These are phyloP conservation scores for Seladonia tumulorum DNA, from an alignment of 2,888 invertebrate genomes.

Conservation along the genomic window DNA sequence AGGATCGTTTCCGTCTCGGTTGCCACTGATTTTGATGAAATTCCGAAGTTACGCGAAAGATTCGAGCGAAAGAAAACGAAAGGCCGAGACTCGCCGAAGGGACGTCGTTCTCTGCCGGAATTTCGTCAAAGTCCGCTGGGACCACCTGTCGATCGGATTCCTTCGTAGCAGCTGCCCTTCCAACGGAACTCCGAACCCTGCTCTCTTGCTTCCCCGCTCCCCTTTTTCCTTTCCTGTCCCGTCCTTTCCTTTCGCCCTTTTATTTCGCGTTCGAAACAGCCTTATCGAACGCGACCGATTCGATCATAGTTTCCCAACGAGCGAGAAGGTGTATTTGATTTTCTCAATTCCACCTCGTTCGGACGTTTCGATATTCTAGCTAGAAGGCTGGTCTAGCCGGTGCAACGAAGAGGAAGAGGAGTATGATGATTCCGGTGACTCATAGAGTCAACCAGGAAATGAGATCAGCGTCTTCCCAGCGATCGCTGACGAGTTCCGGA, in stretches of 20 bases:
- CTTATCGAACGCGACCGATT: neutral
- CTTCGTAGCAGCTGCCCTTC: constrained; percentile 37
- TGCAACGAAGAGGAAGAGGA: neutral
- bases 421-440: neutral
- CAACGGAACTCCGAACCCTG: constrained; percentile 32
- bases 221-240: neutral
- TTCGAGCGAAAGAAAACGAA: constrained; percentile 18
- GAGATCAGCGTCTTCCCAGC: neutral
- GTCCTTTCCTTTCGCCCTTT: neutral
- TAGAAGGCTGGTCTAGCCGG: neutral
- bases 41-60: constrained; percentile 46
- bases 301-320: neutral
- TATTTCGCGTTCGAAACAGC: neutral
- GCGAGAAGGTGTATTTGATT: neutral
- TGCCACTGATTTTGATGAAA: constrained; percentile 61
- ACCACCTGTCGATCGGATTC: constrained; percentile 59
- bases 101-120: constrained; percentile 21
- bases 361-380: neutral
- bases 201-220: neutral
- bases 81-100: neutral
- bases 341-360: neutral
- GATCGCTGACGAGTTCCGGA: neutral
- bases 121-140: constrained; percentile 32
- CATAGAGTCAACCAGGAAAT: neutral
- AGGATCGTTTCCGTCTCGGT: constrained; percentile 57